Evolutionary conservation across 2,888 invertebrate genomes (phyloP).

Genomic region (Eupeodes latifasciatus): DNA sequence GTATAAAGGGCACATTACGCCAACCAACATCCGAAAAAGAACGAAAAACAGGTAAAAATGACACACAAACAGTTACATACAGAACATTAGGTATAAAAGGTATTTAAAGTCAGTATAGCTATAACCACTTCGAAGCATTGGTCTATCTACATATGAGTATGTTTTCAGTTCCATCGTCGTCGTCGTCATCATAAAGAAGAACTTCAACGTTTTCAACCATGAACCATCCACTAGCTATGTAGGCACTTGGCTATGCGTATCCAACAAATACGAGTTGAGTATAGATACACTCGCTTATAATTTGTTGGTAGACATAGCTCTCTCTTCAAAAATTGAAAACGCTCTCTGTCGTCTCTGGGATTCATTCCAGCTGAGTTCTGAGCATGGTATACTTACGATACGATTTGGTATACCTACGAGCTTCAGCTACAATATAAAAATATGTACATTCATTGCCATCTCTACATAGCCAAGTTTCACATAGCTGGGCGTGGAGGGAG

Average conservation of each 20-base stretch:
- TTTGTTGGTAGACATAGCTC: constrained; percentile 20
- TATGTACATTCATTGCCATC: constrained; percentile 13
- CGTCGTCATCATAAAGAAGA: constrained; percentile 18
- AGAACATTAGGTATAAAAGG: neutral
- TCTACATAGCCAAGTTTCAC: constrained; percentile 45
- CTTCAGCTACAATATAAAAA: constrained; percentile 35
- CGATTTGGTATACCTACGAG: constrained; percentile 5
- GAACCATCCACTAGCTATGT: constrained; percentile 24
- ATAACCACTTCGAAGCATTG: neutral
- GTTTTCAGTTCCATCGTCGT: constrained; percentile 19
- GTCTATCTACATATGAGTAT: neutral
- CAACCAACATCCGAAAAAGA: constrained; percentile 32
- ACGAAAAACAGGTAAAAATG: constrained; percentile 59
- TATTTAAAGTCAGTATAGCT: neutral
- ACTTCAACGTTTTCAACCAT: constrained; percentile 54
- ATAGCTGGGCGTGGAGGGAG: constrained; percentile 56
- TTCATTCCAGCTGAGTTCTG: constrained; percentile 43
- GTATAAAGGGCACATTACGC: constrained; percentile 33
- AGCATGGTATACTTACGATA: constrained; percentile 51
- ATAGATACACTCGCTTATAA: constrained; percentile 43
- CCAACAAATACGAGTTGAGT: constrained; percentile 44
- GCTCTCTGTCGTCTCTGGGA: constrained; percentile 61
- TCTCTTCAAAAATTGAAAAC: constrained; percentile 45
- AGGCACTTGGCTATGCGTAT: constrained; percentile 44
- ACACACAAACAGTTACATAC: constrained; percentile 43